These are phyloP conservation scores for Sardinella longiceps DNA, from an alignment of 2,797 vertebrate genomes.

Conservation along the genomic window DNA sequence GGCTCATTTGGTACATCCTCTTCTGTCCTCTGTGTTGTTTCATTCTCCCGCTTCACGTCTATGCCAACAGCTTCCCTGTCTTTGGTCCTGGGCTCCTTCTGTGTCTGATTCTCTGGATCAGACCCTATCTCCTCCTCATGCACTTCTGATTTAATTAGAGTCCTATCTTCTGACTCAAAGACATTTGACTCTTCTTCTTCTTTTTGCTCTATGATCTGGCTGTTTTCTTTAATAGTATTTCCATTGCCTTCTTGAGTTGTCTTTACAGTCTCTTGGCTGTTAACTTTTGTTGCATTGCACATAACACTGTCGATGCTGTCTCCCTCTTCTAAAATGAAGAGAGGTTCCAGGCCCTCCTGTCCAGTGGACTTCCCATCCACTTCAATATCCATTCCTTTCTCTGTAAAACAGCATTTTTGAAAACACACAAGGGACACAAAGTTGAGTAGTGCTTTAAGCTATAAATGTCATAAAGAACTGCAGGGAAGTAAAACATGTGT, in stretches of 20 bases:
- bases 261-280: conserved; percentile 12
- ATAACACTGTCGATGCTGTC: conserved; percentile 48
- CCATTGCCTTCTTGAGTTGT: conserved; percentile 31
- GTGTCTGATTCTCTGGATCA: conserved; percentile 26
- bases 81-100: background rate
- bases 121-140: conserved; percentile 10
- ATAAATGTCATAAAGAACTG: background rate
- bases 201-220: conserved; percentile 44
- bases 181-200: conserved; percentile 42
- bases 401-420: conserved; percentile 34
- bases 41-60: background rate
- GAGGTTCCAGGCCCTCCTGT: conserved; percentile 60
- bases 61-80: background rate
- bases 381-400: conserved; percentile 44
- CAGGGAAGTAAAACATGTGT: background rate
- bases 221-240: conserved; percentile 26
- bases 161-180: conserved; percentile 28
- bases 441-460: background rate
- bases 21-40: background rate
- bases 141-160: conserved; percentile 49
- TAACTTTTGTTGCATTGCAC: conserved; percentile 42
- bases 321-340: conserved; percentile 70
- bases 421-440: background rate
- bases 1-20: conserved; percentile 2
- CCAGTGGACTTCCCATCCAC: conserved; percentile 55